phyloP scores from a whole-genome alignment of 2,797 vertebrate species.

The Argentina silus region DNA sequence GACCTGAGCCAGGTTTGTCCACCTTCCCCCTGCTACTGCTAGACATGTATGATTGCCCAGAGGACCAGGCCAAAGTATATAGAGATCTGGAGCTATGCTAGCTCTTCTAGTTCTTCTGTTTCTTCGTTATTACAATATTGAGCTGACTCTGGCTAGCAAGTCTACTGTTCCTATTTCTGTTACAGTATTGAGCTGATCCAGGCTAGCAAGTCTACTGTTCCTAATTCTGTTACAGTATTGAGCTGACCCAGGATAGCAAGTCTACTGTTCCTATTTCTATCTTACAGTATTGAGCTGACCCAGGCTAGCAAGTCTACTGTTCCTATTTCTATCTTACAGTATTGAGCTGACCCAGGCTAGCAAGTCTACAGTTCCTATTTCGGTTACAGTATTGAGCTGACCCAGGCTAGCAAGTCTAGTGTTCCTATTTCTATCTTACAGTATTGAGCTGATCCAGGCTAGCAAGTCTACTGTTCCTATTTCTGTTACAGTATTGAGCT shows the following conservation, averaged over 20 bases:
- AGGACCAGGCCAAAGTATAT: neutral
- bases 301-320: neutral
- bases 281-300: neutral
- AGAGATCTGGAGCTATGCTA: neutral
- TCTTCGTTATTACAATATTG: no score
- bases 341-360: slow-evolving; percentile 47
- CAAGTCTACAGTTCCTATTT: no score
- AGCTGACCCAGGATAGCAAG: no score
- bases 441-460: no score
- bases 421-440: neutral
- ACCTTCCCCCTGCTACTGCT: neutral
- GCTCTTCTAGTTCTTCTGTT: neutral
- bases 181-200: no score
- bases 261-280: neutral
- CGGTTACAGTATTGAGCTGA: no score
- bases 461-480: no score
- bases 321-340: slow-evolving; percentile 46
- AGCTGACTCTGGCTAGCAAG: no score
- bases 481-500: neutral
- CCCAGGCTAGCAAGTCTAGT: no score
- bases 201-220: no score
- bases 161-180: no score
- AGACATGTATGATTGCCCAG: neutral
- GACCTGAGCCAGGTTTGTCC: neutral
- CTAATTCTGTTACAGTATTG: no score